Evolutionary conservation across 2,113 vertebrate species (phyloP), one percentile per base, ranked within the genome.

Genomic region (Gallinago jamesoni): DNA sequence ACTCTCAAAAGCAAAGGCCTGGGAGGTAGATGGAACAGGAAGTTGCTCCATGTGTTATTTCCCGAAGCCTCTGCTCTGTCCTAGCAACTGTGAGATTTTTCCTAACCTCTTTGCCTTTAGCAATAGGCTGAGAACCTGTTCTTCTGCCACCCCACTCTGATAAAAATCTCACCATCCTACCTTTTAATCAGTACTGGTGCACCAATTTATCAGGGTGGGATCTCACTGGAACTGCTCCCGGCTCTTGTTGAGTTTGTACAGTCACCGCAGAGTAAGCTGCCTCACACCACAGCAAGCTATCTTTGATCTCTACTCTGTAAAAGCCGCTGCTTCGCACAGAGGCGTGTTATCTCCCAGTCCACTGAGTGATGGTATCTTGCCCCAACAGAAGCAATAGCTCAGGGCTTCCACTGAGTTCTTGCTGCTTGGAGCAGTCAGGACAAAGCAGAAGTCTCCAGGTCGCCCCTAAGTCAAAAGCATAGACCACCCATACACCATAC

Each of bases 81-180:
- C 30, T 84, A 80, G 75, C 41, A 93, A 83, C 72, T 1, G 0
- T 50, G 47, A 53, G 50, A 59, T 53, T 90, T 91, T 93, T 83
- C 48, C 75, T 92, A 90, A 88, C 53, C 39, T 84, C 64, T 64
- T 93, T 70, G 31, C 89, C 79, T 96, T 77, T 86, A 90, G 83
- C 68, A 95, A 67, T 31, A 74, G n/a, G 10, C 15, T 1, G 5
- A 74, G 60, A 95, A 87, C 76, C 52, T 95, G 91, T 93, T 93
- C 84, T 84, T 87, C 93, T 93, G 52, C 68, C 55, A 87, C 24
- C 23, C 23, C 23, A 45, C 14, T 87, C 47, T 33, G 93, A 94
- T 94, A 87, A 77, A 93, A 92, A 94, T 95, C 89, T 95, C 86
- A 39, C 13, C 56, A 67, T 86, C 24, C 68, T 84, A 70, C 93